A percentile compares a stretch with the other conserved stretches of the same genome.
phyloP scores from a whole-genome alignment of 2,113 vertebrate genomes.

The Gopherus evgoodei region DNA sequence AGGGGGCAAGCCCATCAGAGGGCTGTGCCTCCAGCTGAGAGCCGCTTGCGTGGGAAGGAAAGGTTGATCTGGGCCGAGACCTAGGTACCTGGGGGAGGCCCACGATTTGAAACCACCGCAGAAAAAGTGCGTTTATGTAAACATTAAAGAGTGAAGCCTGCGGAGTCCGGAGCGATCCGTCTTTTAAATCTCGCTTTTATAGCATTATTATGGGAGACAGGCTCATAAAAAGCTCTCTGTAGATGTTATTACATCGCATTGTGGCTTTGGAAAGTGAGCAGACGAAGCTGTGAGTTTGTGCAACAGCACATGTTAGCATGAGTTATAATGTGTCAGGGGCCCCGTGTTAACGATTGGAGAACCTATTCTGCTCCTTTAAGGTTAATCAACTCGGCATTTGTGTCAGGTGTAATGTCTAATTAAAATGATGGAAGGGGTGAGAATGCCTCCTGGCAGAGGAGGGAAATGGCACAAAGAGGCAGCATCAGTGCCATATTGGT shows the following conservation, averaged over 20 bases:
- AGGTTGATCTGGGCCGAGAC: background rate
- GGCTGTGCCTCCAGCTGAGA: background rate
- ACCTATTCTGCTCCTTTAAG: constrained; percentile 84
- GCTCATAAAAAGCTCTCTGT: constrained; percentile 76
- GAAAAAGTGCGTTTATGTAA: constrained; percentile 75
- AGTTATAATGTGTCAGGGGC: constrained; percentile 82
- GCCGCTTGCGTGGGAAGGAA: background rate
- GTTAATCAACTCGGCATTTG: constrained; percentile 87
- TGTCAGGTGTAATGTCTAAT: constrained; percentile 87
- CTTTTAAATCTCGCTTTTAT: constrained; percentile 75
- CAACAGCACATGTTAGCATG: constrained; percentile 79
- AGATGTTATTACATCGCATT: constrained; percentile 72
- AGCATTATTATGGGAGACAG: constrained; percentile 74
- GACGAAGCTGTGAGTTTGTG: constrained; percentile 77
- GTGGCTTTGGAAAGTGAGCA: constrained; percentile 67
- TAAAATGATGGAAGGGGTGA: constrained; percentile 82
- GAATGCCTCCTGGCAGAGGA: constrained; percentile 78
- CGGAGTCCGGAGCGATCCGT: constrained; percentile 70
- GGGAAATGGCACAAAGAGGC: constrained; percentile 80
- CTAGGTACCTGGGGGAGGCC: background rate
- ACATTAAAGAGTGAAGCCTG: constrained; percentile 76
- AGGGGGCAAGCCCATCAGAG: background rate
- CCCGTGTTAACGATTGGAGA: constrained; percentile 79
- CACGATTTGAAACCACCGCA: rapidly evolving
- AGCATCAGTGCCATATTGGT: constrained; percentile 82